Evolutionary conservation across 2,113 vertebrate genomes (phyloP).

Genomic region (Mobula hypostoma): DNA sequence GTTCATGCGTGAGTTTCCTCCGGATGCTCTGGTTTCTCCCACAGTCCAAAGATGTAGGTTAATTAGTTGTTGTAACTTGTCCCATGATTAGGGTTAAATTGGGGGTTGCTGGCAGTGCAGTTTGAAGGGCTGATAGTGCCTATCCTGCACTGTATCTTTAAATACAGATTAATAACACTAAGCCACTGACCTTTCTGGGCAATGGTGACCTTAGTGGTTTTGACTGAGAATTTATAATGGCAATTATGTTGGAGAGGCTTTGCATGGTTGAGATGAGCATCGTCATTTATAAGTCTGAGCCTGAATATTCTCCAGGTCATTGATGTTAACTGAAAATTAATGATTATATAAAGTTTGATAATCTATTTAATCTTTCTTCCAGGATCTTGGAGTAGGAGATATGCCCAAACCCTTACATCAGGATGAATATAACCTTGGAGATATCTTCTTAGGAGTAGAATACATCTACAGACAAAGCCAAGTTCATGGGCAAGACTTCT

Average conservation of each 20-base stretch:
- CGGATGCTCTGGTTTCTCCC: no score
- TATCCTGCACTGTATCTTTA: no score
- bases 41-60: no score
- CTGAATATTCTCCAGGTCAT: neutral
- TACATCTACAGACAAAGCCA: conserved; percentile 69
- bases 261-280: neutral
- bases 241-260: neutral
- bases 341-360: neutral
- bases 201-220: neutral
- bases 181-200: neutral
- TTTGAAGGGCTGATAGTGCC: no score
- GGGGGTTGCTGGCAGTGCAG: no score
- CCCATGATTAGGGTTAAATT: no score
- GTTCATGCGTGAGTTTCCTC: no score
- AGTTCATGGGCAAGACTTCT: conserved; percentile 58
- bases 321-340: neutral
- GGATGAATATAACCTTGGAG: conserved; percentile 78
- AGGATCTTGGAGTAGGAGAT: conserved; percentile 68
- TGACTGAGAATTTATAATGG: neutral
- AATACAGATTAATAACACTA: neutral
- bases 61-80: no score
- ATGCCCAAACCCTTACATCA: conserved; percentile 59
- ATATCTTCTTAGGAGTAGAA: conserved; percentile 83
- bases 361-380: conserved; percentile 24
- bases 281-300: neutral